phyloP scores from a whole-genome alignment of 2,797 vertebrate genomes.

The Myripristis murdjan region DNA sequence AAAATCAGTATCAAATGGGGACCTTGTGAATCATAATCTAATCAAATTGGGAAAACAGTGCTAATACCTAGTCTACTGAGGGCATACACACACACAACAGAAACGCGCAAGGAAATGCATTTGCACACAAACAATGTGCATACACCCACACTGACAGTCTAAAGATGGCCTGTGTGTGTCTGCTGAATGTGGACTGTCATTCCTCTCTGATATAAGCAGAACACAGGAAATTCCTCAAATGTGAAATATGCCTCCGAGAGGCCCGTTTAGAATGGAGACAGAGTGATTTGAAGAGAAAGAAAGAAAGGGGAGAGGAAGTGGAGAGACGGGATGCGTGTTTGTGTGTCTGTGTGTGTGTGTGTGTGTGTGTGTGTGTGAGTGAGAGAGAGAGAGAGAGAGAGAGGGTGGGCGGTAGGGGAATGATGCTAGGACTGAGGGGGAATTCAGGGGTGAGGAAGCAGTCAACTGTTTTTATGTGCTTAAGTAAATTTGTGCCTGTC shows the following conservation, averaged over 20 bases:
- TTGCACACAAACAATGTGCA: not conserved
- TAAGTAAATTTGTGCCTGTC: slow-evolving; percentile 48
- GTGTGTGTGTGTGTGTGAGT: slow-evolving; percentile 11
- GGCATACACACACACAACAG: not conserved
- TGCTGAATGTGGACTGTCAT: slow-evolving; percentile 27
- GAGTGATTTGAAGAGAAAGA: slow-evolving; percentile 35
- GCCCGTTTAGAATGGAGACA: slow-evolving; percentile 45
- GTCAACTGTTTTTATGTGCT: slow-evolving; percentile 61
- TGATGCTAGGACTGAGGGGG: slow-evolving; percentile 23
- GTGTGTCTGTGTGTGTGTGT: slow-evolving; percentile 1
- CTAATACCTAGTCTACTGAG: too few species aligned
- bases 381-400: slow-evolving; percentile 14
- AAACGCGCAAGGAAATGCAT: not conserved
- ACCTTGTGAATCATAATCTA: too few species aligned
- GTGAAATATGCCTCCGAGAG: slow-evolving; percentile 66
- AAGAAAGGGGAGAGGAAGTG: slow-evolving; percentile 40
- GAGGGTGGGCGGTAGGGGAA: not conserved
- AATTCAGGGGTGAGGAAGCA: slow-evolving; percentile 34
- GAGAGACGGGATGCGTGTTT: slow-evolving; percentile 16
- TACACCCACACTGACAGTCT: slow-evolving; percentile 25
- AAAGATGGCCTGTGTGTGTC: slow-evolving; percentile 42
- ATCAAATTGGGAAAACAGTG: too few species aligned
- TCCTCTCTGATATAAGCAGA: slow-evolving; percentile 60
- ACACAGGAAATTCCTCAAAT: slow-evolving; percentile 78
- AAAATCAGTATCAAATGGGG: too few species aligned